phyloP scores from a whole-genome alignment of 2,797 vertebrate species.

The Rhabdomys pumilio region DNA sequence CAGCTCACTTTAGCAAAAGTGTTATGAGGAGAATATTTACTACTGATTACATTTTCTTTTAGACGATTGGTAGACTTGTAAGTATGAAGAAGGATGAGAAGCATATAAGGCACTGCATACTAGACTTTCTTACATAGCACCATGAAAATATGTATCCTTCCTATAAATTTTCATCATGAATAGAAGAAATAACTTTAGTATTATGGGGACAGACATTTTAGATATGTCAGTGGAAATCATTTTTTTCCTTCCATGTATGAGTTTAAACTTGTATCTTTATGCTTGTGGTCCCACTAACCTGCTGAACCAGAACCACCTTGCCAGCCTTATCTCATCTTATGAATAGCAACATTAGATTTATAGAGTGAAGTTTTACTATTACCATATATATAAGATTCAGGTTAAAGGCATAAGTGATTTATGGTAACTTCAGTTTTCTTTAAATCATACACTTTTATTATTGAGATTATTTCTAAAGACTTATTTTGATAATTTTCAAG shows the following conservation, averaged over 20 bases:
- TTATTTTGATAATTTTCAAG: slow-evolving; percentile 39
- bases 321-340: background rate
- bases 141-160: background rate
- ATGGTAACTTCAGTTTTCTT: slow-evolving; percentile 28
- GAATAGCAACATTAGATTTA: background rate
- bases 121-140: background rate
- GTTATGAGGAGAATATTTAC: background rate
- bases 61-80: background rate
- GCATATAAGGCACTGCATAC: background rate
- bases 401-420: background rate
- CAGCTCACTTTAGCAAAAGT: background rate
- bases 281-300: background rate
- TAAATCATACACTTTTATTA: slow-evolving; percentile 51
- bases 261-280: background rate
- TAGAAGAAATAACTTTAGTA: background rate
- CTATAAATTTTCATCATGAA: background rate
- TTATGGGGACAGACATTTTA: background rate
- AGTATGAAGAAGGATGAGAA: background rate
- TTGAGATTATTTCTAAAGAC: slow-evolving; percentile 38
- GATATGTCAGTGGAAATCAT: background rate
- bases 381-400: background rate
- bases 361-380: slow-evolving; percentile 1
- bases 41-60: background rate
- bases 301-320: background rate
- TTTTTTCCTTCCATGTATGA: background rate